phyloP scores from a whole-genome alignment of 2,797 vertebrate genomes.

The Leptatherina wallacei region DNA sequence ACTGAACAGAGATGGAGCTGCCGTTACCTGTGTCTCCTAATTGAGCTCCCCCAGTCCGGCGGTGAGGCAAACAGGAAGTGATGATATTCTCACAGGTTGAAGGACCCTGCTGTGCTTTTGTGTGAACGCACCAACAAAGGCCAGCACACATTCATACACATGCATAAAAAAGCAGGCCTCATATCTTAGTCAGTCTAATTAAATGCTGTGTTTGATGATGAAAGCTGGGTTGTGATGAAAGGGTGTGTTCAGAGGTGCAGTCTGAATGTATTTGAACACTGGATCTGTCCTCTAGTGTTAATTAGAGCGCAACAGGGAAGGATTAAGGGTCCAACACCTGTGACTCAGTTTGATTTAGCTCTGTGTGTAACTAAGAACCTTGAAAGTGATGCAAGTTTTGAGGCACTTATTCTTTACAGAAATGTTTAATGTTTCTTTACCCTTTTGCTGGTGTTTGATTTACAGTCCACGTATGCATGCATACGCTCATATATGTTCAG shows the following conservation, averaged over 20 bases:
- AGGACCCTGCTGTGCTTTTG: constrained; percentile 28
- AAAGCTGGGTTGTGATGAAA: constrained; percentile 76
- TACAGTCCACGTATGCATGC: background rate
- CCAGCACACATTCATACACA: constrained; percentile 30
- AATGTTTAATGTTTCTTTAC: background rate
- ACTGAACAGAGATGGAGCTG: constrained; percentile 36
- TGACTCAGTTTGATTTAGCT: constrained; percentile 29
- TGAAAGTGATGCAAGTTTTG: background rate
- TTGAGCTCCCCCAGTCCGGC: constrained; percentile 39
- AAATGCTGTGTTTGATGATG: constrained; percentile 76
- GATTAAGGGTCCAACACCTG: constrained; percentile 58
- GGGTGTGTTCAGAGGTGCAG: constrained; percentile 50
- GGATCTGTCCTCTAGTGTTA: constrained; percentile 52
- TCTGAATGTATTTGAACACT: constrained; percentile 52
- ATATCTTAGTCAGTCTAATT: constrained; percentile 61
- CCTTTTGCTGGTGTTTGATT: background rate
- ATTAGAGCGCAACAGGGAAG: constrained; percentile 54
- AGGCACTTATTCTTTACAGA: background rate
- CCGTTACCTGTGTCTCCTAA: constrained; percentile 35
- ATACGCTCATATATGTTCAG: background rate
- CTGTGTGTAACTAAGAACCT: background rate
- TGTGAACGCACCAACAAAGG: constrained; percentile 36
- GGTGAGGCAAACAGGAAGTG: constrained; percentile 46
- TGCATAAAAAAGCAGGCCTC: constrained; percentile 47
- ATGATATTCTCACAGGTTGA: constrained; percentile 37